These are phyloP conservation scores for Heliornis fulica DNA, from an alignment of 2,113 vertebrate species.

Conservation along the genomic window DNA sequence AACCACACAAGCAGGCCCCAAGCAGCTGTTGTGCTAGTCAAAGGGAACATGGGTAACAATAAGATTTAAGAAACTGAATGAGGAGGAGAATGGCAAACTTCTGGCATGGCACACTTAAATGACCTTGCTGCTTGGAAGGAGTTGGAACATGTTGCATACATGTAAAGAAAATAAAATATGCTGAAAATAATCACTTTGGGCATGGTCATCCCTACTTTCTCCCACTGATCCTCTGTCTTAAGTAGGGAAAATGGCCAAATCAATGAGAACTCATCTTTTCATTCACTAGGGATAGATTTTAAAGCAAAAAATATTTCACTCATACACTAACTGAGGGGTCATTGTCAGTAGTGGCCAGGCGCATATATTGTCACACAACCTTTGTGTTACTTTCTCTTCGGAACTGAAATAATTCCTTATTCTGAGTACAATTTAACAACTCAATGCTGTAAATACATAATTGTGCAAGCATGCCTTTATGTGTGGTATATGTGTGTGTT, in stretches of 20 bases:
- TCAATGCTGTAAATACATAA: neutral
- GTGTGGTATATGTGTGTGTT: neutral
- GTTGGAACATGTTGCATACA: constrained; percentile 56
- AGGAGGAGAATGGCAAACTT: constrained; percentile 66
- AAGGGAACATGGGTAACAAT: constrained; percentile 76
- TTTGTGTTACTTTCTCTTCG: neutral
- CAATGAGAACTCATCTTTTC: neutral
- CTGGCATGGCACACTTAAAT: constrained; percentile 70
- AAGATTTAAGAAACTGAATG: constrained; percentile 75
- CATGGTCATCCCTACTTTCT: constrained; percentile 40
- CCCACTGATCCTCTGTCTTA: neutral
- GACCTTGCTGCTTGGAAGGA: constrained; percentile 66
- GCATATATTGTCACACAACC: neutral
- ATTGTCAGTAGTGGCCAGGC: neutral
- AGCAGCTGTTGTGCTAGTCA: constrained; percentile 75
- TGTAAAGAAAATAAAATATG: constrained; percentile 66
- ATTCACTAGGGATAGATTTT: neutral
- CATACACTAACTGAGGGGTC: neutral
- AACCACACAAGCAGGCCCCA: constrained; percentile 68
- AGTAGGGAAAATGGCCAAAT: neutral
- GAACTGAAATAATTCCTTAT: neutral
- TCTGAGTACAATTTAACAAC: neutral
- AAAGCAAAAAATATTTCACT: constrained; percentile 12
- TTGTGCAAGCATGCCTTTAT: neutral
- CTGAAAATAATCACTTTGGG: constrained; percentile 69